Percentiles rank a stretch among this genome's conserved stretches.
phyloP scores from a whole-genome alignment of 2,797 vertebrate genomes.

The Eleutherodactylus coqui region DNA sequence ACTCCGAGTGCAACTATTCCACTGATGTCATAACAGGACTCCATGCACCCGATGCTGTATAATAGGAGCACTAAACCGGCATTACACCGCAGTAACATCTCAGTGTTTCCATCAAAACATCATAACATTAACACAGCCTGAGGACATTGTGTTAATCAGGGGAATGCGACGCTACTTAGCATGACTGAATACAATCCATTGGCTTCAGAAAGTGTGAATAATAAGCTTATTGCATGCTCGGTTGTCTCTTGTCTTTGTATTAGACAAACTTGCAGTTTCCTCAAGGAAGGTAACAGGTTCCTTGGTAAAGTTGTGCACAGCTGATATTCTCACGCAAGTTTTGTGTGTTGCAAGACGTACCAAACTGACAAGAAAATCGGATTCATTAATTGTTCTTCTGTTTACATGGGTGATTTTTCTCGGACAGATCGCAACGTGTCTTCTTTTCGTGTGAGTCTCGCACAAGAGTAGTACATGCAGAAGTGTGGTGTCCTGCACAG shows the following conservation, averaged over 20 bases:
- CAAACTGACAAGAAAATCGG: no score
- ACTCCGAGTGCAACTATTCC: slow-evolving; percentile 35
- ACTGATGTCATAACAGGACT: slow-evolving; percentile 49
- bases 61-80: neutral
- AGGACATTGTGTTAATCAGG: slow-evolving; percentile 11
- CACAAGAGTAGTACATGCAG: no score
- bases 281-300: neutral
- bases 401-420: no score
- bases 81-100: slow-evolving; percentile 16
- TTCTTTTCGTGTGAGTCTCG: no score
- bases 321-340: no score
- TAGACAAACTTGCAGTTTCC: slow-evolving; percentile 10
- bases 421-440: no score
- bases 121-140: slow-evolving; percentile 19
- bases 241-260: slow-evolving; percentile 22
- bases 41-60: neutral
- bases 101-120: slow-evolving; percentile 53
- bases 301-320: neutral
- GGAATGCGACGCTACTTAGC: slow-evolving; percentile 23
- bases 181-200: neutral
- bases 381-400: no score
- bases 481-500: no score
- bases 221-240: neutral
- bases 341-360: no score
- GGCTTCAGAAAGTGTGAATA: neutral